Base-by-base conservation (phyloP, 2,797 vertebrate genomes). In the Mormyrus proboscirostris region DNA sequence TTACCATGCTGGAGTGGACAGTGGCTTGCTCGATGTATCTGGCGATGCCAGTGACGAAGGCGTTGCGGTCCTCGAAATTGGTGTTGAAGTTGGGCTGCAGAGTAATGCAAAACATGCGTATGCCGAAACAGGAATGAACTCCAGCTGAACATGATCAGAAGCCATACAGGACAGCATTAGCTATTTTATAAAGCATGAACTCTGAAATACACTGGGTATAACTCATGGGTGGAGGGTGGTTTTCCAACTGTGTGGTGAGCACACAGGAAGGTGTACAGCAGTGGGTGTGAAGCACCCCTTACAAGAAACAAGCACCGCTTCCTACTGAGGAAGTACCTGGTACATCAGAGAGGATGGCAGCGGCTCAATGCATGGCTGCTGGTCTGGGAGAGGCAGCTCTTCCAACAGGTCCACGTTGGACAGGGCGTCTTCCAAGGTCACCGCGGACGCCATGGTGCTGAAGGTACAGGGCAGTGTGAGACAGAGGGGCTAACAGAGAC, bases 351-450 rank as follows among this genome's bases (percentile, higher is more conserved):
- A 99, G 89, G 98, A 98, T 0, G 99, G 98, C 1, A 98, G 97
- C 0, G 99, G 98, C 90, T 99, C 99, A 82, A 99, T 99, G 95
- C 99, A 99, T 88, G 99, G 99, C 96, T 99, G 99, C 96, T 99
- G 98, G 95, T 99, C 99, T 0, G 99, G 99, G 51, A 99, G 97
- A 0, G 99, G 99, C 92, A 99, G 96, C 95, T 99, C 99, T 94
- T 99, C 99, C 96, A 99, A 94, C 89, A 99, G 94, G 95, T 99
- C 99, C 96, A 99, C 99, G 0, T 99, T 99, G 95, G 99, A 99
- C 89, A 99, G 95, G 89, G 98, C 99, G 92, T 99, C 99, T 92
- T 99, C 99, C 90, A 99, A 94, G 0, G 98, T 99, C 93, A 99
- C 99, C 3, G 98, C 95, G 82, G 99, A 97, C 0, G 98, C 94